Evolutionary conservation across 2,113 vertebrate genomes (phyloP).

Genomic region (Pelodiscus sinensis): DNA sequence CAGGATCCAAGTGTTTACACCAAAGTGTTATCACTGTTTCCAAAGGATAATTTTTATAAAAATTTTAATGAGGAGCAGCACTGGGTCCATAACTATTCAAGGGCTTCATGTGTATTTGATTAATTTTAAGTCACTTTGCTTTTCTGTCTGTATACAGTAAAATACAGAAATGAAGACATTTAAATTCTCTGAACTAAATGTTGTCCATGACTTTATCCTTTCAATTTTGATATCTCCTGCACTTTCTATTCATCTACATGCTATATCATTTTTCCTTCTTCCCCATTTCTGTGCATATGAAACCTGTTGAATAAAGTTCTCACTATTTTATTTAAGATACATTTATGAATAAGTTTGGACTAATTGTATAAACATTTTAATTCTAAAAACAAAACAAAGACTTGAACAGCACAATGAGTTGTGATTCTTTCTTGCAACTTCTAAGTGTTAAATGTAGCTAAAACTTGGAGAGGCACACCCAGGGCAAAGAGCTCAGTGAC

Average conservation of each 20-base stretch:
- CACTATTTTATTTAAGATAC: neutral
- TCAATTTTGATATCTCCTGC: neutral
- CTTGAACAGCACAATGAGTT: neutral
- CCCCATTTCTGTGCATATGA: neutral
- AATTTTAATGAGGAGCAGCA: neutral
- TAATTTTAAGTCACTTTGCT: neutral
- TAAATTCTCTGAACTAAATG: neutral
- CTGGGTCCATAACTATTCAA: neutral
- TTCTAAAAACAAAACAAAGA: neutral
- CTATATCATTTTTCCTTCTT: neutral
- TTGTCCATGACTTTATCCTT: neutral
- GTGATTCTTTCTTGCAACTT: neutral
- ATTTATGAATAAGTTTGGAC: fast-evolving
- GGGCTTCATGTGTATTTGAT: neutral
- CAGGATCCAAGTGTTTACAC: neutral
- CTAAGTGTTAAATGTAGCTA: neutral
- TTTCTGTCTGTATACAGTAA: neutral
- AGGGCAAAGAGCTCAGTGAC: neutral
- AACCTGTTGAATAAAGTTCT: neutral
- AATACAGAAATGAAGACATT: neutral
- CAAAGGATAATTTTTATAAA: neutral
- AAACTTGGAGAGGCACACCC: neutral
- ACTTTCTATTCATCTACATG: neutral
- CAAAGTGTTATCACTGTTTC: neutral
- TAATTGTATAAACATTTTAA: neutral